Percentiles rank a stretch among this genome's conserved stretches.
Evolutionary conservation across 2,797 vertebrate species (phyloP).

Genomic region (Poecilia velifera): DNA sequence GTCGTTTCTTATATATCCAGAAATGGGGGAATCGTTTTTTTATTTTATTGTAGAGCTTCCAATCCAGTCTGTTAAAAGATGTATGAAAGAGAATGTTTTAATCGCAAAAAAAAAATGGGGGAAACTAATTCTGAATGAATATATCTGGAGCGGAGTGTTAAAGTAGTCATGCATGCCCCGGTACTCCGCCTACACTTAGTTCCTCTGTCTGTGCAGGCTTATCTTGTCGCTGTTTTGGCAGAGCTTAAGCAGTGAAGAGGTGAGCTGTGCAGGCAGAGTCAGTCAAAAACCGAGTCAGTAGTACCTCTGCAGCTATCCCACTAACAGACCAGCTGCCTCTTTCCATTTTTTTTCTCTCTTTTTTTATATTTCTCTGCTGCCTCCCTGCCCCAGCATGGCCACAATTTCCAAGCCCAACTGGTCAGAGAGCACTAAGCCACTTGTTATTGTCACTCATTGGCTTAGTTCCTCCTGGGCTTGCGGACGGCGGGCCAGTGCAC

Average conservation of each 20-base stretch:
- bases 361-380: conserved; percentile 20
- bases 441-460: conserved; percentile 44
- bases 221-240: conserved; percentile 65
- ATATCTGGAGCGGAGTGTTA: conserved; percentile 40
- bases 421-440: conserved; percentile 34
- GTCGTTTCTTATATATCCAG: conserved; percentile 24
- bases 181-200: conserved; percentile 43
- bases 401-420: conserved; percentile 39
- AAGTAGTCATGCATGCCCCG: conserved; percentile 44
- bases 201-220: conserved; percentile 56
- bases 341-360: neutral
- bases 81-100: conserved; percentile 4
- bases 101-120: conserved; percentile 4
- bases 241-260: conserved; percentile 53
- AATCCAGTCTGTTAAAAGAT: conserved; percentile 5
- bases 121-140: conserved; percentile 17
- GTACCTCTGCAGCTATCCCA: conserved; percentile 35
- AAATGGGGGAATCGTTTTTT: neutral
- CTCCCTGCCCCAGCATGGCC: conserved; percentile 9
- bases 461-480: conserved; percentile 46
- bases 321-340: conserved; percentile 41
- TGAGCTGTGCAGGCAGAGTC: conserved; percentile 54
- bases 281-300: conserved; percentile 48
- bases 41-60: conserved; percentile 22
- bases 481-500: conserved; percentile 52